phyloP scores from a whole-genome alignment of 2,113 vertebrate genomes.

The Recurvirostra avosetta region DNA sequence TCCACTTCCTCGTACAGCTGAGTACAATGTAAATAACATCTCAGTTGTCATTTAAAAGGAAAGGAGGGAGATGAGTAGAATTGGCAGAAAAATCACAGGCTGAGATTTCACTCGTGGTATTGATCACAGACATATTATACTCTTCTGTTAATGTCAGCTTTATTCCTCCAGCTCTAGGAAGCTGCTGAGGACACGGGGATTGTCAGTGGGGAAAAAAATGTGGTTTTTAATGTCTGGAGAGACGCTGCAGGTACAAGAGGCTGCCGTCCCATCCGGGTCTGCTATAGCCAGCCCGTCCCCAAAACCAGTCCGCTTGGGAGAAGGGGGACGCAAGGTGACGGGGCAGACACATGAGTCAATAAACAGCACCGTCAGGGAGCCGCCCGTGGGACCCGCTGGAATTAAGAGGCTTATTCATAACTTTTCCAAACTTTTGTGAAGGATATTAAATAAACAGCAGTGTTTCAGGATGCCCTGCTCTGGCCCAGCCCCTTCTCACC shows the following conservation, averaged over 20 bases:
- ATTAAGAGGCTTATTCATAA: slow-evolving; percentile 48
- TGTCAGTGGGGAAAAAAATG: background rate
- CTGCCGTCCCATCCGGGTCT: background rate
- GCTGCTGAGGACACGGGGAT: background rate
- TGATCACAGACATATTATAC: background rate
- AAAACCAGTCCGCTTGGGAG: background rate
- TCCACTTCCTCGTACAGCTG: background rate
- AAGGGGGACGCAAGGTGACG: background rate
- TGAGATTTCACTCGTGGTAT: background rate
- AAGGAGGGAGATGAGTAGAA: background rate
- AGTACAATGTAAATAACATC: slow-evolving; percentile 7
- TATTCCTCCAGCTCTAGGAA: background rate
- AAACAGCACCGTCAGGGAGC: background rate
- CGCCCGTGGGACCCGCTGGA: background rate
- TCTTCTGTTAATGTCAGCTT: background rate
- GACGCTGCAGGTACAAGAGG: background rate
- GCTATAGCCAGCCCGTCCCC: background rate
- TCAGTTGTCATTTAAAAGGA: background rate
- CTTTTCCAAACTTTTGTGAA: background rate
- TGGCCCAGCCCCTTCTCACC: background rate
- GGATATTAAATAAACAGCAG: background rate
- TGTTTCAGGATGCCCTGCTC: background rate
- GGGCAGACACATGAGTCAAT: slow-evolving; percentile 1
- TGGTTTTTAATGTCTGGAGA: background rate
- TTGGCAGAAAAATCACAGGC: background rate